Percentiles rank a stretch among this genome's conserved stretches.
These are phyloP conservation scores for Poecile atricapillus DNA, from an alignment of 2,113 vertebrate genomes.

Conservation along the genomic window DNA sequence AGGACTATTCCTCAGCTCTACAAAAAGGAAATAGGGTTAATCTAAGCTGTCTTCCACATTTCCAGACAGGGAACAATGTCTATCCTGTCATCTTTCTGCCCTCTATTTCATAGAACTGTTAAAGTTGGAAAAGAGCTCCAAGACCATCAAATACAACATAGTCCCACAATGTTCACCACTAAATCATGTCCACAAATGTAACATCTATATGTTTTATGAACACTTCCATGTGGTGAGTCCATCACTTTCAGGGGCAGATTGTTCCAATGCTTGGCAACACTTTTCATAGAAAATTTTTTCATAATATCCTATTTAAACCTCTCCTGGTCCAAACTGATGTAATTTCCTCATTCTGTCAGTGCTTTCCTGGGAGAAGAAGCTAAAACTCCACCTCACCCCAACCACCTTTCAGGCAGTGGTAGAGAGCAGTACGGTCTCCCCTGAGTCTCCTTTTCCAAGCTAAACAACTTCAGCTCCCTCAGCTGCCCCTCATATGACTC, in stretches of 20 bases:
- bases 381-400: not conserved
- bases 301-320: not conserved
- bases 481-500: not conserved
- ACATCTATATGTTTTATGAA: not conserved
- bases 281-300: not conserved
- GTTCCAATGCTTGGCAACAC: not conserved
- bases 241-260: not conserved
- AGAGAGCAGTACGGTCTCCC: rapidly evolving
- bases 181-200: not conserved
- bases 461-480: not conserved
- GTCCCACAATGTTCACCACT: not conserved
- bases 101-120: not conserved
- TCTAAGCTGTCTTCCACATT: not conserved
- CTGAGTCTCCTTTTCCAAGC: not conserved
- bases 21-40: not conserved
- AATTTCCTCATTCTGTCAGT: not conserved
- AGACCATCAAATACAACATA: not conserved
- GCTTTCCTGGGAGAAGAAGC: not conserved
- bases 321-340: not conserved
- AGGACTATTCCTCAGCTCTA: not conserved
- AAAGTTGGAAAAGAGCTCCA: not conserved
- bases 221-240: not conserved
- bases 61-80: not conserved
- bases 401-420: not conserved
- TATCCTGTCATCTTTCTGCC: not conserved